Evolutionary conservation across 2,888 invertebrate species (phyloP), one percentile per base, ranked within the genome.

Genomic region (Apantesis nais): DNA sequence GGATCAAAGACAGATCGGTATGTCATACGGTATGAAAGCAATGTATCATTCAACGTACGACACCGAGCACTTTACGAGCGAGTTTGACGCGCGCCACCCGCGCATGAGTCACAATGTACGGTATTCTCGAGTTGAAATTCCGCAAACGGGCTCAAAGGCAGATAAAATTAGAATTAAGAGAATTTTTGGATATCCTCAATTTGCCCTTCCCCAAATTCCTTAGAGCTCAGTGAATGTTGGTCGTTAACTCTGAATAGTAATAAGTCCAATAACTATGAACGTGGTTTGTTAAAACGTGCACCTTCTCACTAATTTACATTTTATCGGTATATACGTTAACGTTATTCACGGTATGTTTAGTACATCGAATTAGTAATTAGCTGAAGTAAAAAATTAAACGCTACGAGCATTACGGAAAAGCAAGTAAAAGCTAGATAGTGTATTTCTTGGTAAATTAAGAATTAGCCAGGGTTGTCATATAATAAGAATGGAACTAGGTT

Each of bases 1-100:
- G 76, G 87, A 87, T 89, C 90, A 89, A 89, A 89, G 91, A 91
- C 87, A 78, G 83, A 76, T 80, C 73, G 76, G 74, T 80, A 78
- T 78, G 80, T 78, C 74, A 76, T 70, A 70, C 80, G 72, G 77
- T 78, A 80, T 80, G 78, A 86, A 83, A 84, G 85, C 86, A 76
- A 83, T 86, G 84, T 86, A 87, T 85, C 87, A 84, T 80, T 78
- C 80, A 74, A 79, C 68, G 73, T 77, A 71, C 78, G 83, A 83
- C 84, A 83, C 76, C 74, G 65, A 82, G 73, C 82, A 78, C 80
- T 80, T 84, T 82, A 82, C 80, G 81, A 79, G 66, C 61, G 70
- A 48, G 69, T 58, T 66, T 77, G 71, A 82, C 74, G 75, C 78
- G 80, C 83, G 80, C 76, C 75, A 77, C 79, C 75, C 82, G 78